A percentile compares a stretch with the other conserved stretches of the same genome.
Conservation (phyloP, 2,888 invertebrate genomes). For the Cantharis rufa region DNA sequence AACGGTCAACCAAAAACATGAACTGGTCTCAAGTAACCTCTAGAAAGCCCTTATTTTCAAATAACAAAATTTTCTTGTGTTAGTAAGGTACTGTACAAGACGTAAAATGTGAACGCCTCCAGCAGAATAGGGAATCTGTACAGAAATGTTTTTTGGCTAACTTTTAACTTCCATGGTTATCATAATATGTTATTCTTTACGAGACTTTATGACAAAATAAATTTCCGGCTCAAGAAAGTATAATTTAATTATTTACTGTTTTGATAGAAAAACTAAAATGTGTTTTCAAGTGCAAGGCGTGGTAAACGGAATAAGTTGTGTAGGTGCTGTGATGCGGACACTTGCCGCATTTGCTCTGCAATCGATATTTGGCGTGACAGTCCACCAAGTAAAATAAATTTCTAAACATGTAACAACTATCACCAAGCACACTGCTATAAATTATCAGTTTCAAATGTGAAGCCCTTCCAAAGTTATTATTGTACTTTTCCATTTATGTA, state of each 20-base stretch:
- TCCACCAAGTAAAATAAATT: conserved; percentile 20
- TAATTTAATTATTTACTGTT: background rate
- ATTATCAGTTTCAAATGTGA: conserved; percentile 4
- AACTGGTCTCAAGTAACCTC: too few species aligned
- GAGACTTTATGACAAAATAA: background rate
- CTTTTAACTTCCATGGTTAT: background rate
- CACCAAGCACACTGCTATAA: conserved; percentile 8
- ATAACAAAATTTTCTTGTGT: background rate
- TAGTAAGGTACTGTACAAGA: background rate
- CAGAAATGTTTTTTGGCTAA: background rate
- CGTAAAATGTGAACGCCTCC: background rate
- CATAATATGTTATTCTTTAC: background rate
- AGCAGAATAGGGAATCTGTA: background rate
- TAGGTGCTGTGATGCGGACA: conserved; percentile 17
- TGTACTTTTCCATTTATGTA: background rate
- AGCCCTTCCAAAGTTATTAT: background rate
- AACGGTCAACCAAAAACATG: too few species aligned
- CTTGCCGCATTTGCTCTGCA: conserved; percentile 23
- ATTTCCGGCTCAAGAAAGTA: background rate
- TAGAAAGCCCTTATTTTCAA: background rate
- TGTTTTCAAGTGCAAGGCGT: conserved; percentile 18
- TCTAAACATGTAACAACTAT: conserved; percentile 21
- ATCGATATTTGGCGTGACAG: conserved; percentile 29
- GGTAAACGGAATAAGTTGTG: conserved; percentile 21
- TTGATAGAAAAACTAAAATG: background rate